These are phyloP conservation scores for Tiphia femorata DNA, from an alignment of 2,888 invertebrate genomes.

Conservation along the genomic window DNA sequence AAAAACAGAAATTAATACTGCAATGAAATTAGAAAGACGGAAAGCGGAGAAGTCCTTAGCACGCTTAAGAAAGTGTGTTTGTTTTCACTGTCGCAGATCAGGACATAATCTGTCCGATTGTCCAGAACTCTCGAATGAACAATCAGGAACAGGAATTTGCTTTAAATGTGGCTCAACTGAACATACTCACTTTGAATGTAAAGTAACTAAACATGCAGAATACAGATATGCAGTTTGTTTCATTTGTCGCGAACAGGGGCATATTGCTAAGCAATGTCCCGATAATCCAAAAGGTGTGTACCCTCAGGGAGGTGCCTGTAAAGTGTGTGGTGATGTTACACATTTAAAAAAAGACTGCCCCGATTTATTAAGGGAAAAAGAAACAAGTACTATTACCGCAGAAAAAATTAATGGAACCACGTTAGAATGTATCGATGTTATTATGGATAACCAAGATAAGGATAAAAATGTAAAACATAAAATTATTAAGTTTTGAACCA, in stretches of 20 bases:
- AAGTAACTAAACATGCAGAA: slow-evolving; percentile 76
- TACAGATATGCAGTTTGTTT: slow-evolving; percentile 90
- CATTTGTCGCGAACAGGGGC: slow-evolving; percentile 89
- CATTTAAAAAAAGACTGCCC: slow-evolving; percentile 88
- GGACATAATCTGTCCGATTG: slow-evolving; percentile 88
- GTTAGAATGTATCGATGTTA: slow-evolving; percentile 56
- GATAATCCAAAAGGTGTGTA: slow-evolving; percentile 89
- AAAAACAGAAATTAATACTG: slow-evolving; percentile 75
- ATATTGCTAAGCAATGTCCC: slow-evolving; percentile 89
- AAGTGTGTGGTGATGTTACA: slow-evolving; percentile 86
- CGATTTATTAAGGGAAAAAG: slow-evolving; percentile 68
- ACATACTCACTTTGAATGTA: slow-evolving; percentile 82
- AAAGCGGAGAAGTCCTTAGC: slow-evolving; percentile 80
- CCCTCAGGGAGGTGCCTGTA: slow-evolving; percentile 87
- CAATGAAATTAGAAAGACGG: slow-evolving; percentile 79
- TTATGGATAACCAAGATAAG: slow-evolving; percentile 14
- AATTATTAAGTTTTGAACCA: slow-evolving; percentile 58
- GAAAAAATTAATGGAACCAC: slow-evolving; percentile 42
- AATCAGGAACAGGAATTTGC: slow-evolving; percentile 78
- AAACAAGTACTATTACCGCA: slow-evolving; percentile 55
- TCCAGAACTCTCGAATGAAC: slow-evolving; percentile 76
- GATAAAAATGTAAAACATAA: slow-evolving; percentile 40
- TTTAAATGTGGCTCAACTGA: slow-evolving; percentile 93
- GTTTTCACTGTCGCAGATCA: slow-evolving; percentile 83
- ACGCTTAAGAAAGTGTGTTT: slow-evolving; percentile 78